Evolutionary conservation across 2,113 vertebrate species (phyloP), one percentile per base, ranked within the genome.

Genomic region (Damaliscus lunatus): DNA sequence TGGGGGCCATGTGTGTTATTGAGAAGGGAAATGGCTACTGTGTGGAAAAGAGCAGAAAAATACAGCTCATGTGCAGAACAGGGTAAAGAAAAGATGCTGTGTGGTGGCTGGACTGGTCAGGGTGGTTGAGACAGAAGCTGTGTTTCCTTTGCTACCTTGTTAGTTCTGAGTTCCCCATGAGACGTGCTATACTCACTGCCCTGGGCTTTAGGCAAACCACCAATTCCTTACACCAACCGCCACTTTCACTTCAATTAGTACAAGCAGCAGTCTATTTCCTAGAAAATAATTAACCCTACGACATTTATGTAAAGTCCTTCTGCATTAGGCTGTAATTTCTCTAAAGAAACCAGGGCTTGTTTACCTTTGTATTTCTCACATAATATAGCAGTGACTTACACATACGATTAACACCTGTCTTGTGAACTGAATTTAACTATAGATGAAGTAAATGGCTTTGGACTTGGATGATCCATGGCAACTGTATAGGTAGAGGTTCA

Each of bases 171-270:
- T 46, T 92, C 64, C 57, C 91, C 80, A 5, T 33, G 50, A 62
- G 52, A 31, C 40, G 21, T 46, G 40, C 64, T 82, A 50, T 7
- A 53, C 33, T 78, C 91, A 43, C 74, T 62, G 50, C 16, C 50
- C 67, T 82, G 36, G 36, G 36, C 83, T 97, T 91, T 40, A 92
- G 52, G n/a, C 85, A 27, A 82, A 88, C 81, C 86, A 86, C 14
- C 29, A 53, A 50, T 33, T 91, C 94, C 91, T 94, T 55, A 62
- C 4, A 91, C 50, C 59, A 92, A 85, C 21, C 29, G 11, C 43
- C 16, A 64, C 13, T 77, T 82, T 81, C 89, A 96, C 53, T 86
- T 88, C 93, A 96, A 67, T 91, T 82, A 90, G 52, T 13, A 91
- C 78, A 85, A 57, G 48, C 40, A 29, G 50, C 23, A 77, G 17